Conservation (phyloP, 2,797 vertebrate genomes). For the Pyrrhura leucotis region DNA sequence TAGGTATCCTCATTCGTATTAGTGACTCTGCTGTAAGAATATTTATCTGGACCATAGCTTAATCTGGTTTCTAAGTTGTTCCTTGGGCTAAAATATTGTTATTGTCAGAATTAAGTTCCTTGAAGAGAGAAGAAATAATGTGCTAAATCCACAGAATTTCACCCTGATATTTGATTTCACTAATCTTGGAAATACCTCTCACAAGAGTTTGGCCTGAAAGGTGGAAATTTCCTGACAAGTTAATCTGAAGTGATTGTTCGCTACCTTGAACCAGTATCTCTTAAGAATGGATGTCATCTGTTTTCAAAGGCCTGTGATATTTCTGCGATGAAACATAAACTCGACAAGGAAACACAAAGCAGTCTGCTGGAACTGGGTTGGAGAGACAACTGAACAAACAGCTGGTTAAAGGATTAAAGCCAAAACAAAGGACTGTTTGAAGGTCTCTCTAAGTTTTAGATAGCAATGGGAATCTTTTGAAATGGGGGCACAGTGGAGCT, state of each 20-base stretch:
- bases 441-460: slow-evolving; percentile 50
- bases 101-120: not conserved
- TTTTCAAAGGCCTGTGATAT: slow-evolving; percentile 34
- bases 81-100: not conserved
- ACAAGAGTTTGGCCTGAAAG: not conserved
- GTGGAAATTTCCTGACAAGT: slow-evolving; percentile 29
- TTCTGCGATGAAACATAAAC: slow-evolving; percentile 58
- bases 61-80: not conserved
- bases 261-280: not conserved
- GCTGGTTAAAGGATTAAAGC: slow-evolving; percentile 62
- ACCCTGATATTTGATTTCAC: not conserved
- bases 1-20: not conserved
- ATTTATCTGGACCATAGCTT: not conserved
- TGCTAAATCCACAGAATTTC: not conserved
- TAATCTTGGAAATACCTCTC: not conserved
- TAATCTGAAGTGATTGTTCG: slow-evolving; percentile 20
- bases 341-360: slow-evolving; percentile 54
- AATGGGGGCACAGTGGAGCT: slow-evolving; percentile 26
- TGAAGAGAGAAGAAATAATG: not conserved
- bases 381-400: slow-evolving; percentile 61
- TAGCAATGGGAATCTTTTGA: slow-evolving; percentile 52
- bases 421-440: slow-evolving; percentile 66
- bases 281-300: not conserved
- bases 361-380: slow-evolving; percentile 19
- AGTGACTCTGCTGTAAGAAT: not conserved